These are phyloP conservation scores for Halichoerus grypus DNA, from an alignment of 2,113 vertebrate genomes.

Conservation along the genomic window DNA sequence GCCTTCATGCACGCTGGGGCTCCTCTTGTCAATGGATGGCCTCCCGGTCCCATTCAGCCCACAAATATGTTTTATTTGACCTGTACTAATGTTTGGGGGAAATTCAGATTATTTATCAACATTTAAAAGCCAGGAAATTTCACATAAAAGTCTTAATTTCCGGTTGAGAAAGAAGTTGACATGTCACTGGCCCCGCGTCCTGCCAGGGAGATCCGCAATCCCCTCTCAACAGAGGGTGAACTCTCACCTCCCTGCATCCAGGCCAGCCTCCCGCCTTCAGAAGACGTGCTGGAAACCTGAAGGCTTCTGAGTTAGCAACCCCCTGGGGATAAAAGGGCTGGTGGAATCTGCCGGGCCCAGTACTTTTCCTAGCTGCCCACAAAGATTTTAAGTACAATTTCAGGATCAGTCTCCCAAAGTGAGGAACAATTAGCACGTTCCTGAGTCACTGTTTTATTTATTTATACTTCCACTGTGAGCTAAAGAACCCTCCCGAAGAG, in stretches of 20 bases:
- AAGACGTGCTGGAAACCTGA: neutral
- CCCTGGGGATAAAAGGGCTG: neutral
- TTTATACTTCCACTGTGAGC: conserved; percentile 56
- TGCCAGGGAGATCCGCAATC: neutral
- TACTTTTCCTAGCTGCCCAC: neutral
- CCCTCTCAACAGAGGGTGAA: neutral
- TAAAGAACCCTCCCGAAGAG: neutral
- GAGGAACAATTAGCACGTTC: conserved; percentile 70
- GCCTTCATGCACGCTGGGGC: rapidly evolving
- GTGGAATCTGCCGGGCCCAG: neutral
- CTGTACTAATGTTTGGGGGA: neutral
- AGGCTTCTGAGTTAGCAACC: neutral
- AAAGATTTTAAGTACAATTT: conserved; percentile 57
- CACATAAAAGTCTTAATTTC: conserved; percentile 44
- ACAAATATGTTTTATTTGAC: conserved; percentile 34
- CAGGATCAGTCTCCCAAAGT: conserved; percentile 41
- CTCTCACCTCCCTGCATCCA: rapidly evolving
- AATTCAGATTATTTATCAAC: conserved; percentile 5
- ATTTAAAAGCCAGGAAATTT: conserved; percentile 54
- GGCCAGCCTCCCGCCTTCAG: neutral
- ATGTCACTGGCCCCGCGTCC: neutral
- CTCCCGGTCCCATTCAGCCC: neutral
- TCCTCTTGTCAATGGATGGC: neutral
- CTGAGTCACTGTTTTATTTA: conserved; percentile 63
- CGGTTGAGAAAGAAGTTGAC: conserved; percentile 21